These are phyloP conservation scores for Chrysogorgia sp. DNA, from an alignment of 92 coral and sea anemone genomes.

Conservation along the genomic window DNA sequence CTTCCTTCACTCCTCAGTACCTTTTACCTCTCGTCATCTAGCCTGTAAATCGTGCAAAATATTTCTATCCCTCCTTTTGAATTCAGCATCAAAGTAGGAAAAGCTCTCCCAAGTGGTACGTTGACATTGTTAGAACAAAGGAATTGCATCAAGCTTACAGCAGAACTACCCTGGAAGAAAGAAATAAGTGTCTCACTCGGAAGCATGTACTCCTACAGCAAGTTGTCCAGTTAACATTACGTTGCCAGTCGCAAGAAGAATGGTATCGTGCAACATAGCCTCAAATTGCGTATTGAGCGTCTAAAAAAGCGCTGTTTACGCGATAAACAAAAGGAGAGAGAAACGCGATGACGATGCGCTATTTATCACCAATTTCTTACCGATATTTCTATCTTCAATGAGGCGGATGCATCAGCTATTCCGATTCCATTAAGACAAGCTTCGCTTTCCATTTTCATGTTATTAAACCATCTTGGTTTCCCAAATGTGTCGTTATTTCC, in stretches of 20 bases:
- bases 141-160: conserved; percentile 70
- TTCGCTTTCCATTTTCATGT: conserved; percentile 71
- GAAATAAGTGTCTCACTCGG: no score
- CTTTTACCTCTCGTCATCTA: conserved; percentile 70
- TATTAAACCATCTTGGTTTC: conserved; percentile 73
- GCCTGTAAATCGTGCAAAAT: conserved; percentile 70
- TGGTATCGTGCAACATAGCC: no score
- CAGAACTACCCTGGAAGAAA: conserved; percentile 61
- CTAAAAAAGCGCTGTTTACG: no score
- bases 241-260: no score
- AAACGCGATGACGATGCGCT: no score
- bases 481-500: conserved; percentile 70
- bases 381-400: conserved; percentile 77
- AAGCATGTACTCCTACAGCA: no score
- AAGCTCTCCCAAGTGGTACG: conserved; percentile 68
- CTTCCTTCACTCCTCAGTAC: no score
- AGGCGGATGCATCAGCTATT: conserved; percentile 82
- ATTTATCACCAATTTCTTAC: conserved; percentile 48
- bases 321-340: no score
- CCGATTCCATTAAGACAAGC: conserved; percentile 81
- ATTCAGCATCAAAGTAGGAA: conserved; percentile 75
- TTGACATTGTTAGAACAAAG: conserved; percentile 76
- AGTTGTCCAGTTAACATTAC: no score
- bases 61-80: conserved; percentile 75
- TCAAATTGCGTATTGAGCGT: no score